Evolutionary conservation across 2,888 invertebrate genomes (phyloP).

Genomic region (Adela reaumurella): DNA sequence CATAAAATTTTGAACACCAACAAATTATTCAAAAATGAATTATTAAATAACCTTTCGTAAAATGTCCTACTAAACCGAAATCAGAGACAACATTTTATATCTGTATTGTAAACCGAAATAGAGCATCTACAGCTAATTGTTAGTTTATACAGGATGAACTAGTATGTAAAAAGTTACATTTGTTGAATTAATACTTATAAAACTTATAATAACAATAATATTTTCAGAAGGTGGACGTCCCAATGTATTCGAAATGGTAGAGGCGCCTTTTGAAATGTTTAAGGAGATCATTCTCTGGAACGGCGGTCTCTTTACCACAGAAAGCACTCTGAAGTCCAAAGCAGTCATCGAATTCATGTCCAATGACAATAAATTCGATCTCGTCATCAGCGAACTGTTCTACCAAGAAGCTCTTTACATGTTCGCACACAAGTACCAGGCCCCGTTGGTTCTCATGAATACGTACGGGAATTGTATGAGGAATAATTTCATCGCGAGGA

Average conservation of each 20-base stretch:
- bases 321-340: constrained; percentile 29
- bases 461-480: constrained; percentile 43
- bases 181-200: not conserved
- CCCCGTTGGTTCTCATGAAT: constrained; percentile 34
- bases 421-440: constrained; percentile 41
- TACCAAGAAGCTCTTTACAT: constrained; percentile 41
- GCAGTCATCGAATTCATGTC: constrained; percentile 26
- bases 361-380: constrained; percentile 34
- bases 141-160: too few relatives aligned
- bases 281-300: constrained; percentile 31
- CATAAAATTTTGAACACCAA: too few relatives aligned
- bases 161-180: too few relatives aligned
- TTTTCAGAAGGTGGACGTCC: constrained; percentile 31
- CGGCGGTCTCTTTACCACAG: constrained; percentile 32
- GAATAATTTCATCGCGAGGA: constrained; percentile 31
- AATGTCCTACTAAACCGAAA: too few relatives aligned
- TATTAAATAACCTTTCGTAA: too few relatives aligned
- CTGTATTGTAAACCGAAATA: too few relatives aligned
- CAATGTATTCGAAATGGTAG: constrained; percentile 36
- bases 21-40: too few relatives aligned
- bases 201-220: not conserved
- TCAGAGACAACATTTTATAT: too few relatives aligned
- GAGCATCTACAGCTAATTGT: too few relatives aligned
- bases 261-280: constrained; percentile 31
- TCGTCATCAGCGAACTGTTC: constrained; percentile 47